Evolutionary conservation across 2,797 vertebrate genomes (phyloP).

Genomic region (Mionectes olivaceus): DNA sequence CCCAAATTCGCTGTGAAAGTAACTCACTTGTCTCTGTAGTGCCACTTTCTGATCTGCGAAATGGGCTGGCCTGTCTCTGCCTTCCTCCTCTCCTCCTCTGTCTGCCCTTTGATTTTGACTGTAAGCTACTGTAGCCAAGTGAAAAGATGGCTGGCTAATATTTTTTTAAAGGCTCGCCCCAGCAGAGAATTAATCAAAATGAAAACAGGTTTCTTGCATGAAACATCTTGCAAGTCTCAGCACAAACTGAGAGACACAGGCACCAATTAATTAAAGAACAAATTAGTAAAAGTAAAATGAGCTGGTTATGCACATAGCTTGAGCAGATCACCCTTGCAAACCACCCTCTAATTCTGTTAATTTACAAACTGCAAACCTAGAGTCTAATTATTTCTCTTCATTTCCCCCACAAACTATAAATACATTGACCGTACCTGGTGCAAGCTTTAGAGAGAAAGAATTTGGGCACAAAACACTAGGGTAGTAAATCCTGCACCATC

Average conservation of each 20-base stretch:
- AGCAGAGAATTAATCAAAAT: not conserved
- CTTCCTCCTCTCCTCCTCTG: not conserved
- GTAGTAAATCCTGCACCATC: not conserved
- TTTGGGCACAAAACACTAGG: not conserved
- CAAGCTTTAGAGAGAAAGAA: not conserved
- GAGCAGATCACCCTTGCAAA: not conserved
- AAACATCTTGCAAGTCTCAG: slow-evolving; percentile 25
- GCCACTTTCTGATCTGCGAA: not conserved
- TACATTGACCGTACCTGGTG: not conserved
- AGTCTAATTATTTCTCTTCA: slow-evolving; percentile 25
- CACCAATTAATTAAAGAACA: slow-evolving; percentile 34
- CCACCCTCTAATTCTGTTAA: not conserved
- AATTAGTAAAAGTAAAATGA: slow-evolving; percentile 23
- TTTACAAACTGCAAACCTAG: slow-evolving; percentile 11
- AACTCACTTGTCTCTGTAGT: not conserved
- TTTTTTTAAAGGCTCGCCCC: not conserved
- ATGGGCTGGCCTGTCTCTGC: not conserved
- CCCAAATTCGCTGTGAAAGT: not conserved
- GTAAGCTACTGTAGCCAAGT: not conserved
- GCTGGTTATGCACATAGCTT: not conserved
- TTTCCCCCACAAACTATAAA: not conserved
- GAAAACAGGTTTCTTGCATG: not conserved
- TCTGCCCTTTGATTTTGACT: not conserved
- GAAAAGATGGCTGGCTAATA: not conserved
- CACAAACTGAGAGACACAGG: not conserved